These are phyloP conservation scores for Adrianichthys oophorus DNA, from an alignment of 2,797 vertebrate species.

Conservation along the genomic window DNA sequence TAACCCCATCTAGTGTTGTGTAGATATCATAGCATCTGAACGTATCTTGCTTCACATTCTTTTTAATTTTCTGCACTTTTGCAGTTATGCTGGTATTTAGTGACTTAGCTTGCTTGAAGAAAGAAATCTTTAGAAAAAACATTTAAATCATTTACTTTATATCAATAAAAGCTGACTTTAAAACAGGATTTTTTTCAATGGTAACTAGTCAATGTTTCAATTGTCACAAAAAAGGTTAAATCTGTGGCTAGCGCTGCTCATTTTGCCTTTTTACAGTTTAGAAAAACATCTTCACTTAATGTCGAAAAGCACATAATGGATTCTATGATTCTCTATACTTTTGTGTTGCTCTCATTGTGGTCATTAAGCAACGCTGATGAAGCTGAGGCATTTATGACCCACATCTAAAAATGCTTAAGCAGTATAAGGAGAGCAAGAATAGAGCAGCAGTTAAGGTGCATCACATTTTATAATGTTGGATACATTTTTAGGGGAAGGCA, in stretches of 20 bases:
- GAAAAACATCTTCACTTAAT: background rate
- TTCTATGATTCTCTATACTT: slow-evolving; percentile 9
- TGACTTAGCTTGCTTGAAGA: no score
- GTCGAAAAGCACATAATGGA: slow-evolving; percentile 18
- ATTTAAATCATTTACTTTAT: no score
- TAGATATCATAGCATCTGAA: slow-evolving; percentile 8
- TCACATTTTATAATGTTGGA: slow-evolving; percentile 52
- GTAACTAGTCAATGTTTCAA: no score
- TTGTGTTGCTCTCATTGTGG: slow-evolving; percentile 52
- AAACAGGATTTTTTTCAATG: no score
- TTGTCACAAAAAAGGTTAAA: no score
- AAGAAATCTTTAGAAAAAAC: no score
- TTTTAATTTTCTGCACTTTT: no score
- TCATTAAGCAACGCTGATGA: slow-evolving; percentile 46
- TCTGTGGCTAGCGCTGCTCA: no score
- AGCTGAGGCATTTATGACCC: slow-evolving; percentile 36
- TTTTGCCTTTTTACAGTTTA: no score
- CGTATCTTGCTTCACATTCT: background rate
- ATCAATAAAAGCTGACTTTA: no score
- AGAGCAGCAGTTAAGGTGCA: slow-evolving; percentile 64
- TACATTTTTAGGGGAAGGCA: slow-evolving; percentile 27
- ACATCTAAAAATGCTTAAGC: slow-evolving; percentile 39
- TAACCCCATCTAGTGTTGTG: slow-evolving; percentile 44
- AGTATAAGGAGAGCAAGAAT: slow-evolving; percentile 26
- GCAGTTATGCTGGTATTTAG: no score